These are phyloP conservation scores for Apotomis betuletana DNA, from an alignment of 2,888 invertebrate genomes.

Conservation along the genomic window DNA sequence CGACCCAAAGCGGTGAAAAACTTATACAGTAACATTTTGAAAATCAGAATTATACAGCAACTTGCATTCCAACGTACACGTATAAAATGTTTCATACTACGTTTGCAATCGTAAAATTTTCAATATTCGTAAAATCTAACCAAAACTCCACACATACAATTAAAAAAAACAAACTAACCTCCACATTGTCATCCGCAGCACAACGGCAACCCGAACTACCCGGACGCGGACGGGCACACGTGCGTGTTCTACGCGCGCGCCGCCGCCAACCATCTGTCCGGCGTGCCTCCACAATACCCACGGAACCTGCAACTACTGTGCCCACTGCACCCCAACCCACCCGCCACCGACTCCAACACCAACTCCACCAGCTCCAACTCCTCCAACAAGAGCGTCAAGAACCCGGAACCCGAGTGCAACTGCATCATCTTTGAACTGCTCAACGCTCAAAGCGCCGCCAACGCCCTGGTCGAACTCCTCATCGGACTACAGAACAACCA, in stretches of 20 bases:
- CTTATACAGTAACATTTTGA: too few species aligned
- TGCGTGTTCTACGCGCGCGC: conserved; percentile 81
- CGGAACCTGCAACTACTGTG: conserved; percentile 69
- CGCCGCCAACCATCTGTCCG: conserved; percentile 78
- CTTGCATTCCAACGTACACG: too few species aligned
- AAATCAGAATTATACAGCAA: too few species aligned
- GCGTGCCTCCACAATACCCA: conserved; percentile 73
- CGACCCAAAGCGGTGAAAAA: too few species aligned
- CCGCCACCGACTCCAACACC: conserved; percentile 55
- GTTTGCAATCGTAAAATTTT: too few species aligned
- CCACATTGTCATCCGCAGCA: conserved; percentile 84
- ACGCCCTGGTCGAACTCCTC: conserved; percentile 74
- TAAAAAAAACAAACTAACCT: too few species aligned
- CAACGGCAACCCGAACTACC: conserved; percentile 95
- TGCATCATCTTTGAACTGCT: conserved; percentile 76
- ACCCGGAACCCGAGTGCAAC: conserved; percentile 76
- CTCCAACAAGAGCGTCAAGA: conserved; percentile 63
- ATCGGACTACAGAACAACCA: conserved; percentile 78
- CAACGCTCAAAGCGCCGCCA: conserved; percentile 74
- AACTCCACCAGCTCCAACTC: conserved; percentile 64
- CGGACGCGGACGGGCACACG: conserved; percentile 86
- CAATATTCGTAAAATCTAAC: too few species aligned
- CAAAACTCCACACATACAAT: too few species aligned
- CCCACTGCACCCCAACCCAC: conserved; percentile 70
- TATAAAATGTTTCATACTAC: too few species aligned